Base-by-base conservation (phyloP, 2,888 invertebrate genomes). In the Uloborus plumipes region DNA sequence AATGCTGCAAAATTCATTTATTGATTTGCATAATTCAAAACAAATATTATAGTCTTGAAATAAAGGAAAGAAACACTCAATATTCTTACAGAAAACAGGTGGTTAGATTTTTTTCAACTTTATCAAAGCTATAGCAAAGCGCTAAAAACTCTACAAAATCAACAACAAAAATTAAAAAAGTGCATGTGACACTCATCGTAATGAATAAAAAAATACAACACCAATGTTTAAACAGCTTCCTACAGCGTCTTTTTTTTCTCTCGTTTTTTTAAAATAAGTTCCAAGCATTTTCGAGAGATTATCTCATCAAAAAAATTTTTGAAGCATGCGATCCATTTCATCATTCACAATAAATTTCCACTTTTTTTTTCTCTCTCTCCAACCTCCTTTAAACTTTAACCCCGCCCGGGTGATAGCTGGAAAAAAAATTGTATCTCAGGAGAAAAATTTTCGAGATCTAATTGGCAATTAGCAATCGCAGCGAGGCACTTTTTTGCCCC, bases 381-480 rank as follows among this genome's bases (percentile, higher is more conserved):
- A 14, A 59, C 73, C 64, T 55, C 51, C 70, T 70, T 81, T 74
- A 74, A 81, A 74, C 74, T 81, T 81, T 81, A 81, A 81, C 80
- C 80, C 74, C 74, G 55, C 80, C 80, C 73, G 73, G 55, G 77
- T 49, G 70, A 77, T 62, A 22, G 66, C 20, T 50, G 53, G 70
- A 81, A 74, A 80, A 74, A 80, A 74, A 64, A 55, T 69, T 73
- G 50, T 58, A 70, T 65, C 50, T 74, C 62, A 55, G 50, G 70
- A 74, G 65, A 55, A 81, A 69, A 78, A 81, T 69, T 81, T 81
- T 74, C 73, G 62, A 65, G 80, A 81, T 81, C 80, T 81, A 81
- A 81, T 81, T 81, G 80, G 80, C 80, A 81, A 81, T 81, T 81
- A 81, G 80, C 80, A 81, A 81, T 81, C 74, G 80, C 74, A 75